These are phyloP conservation scores for Hippoglossus hippoglossus DNA, from an alignment of 2,797 vertebrate species.

Conservation along the genomic window DNA sequence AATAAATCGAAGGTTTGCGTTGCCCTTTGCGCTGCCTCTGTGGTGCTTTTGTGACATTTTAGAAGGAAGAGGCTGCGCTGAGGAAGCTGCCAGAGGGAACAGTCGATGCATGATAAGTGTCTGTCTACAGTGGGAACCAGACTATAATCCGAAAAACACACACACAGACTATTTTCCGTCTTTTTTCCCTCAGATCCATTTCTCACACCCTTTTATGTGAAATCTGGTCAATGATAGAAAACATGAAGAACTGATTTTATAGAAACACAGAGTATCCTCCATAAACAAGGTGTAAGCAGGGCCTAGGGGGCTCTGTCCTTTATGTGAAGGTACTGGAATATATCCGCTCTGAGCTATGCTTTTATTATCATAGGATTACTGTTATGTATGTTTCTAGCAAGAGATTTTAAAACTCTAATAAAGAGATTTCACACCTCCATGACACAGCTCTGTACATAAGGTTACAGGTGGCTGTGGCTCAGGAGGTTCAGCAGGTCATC, in stretches of 20 bases:
- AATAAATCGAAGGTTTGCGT: slow-evolving; percentile 14
- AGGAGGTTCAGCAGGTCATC: too few relatives aligned
- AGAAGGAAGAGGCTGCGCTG: background rate
- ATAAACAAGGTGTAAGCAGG: slow-evolving; percentile 15
- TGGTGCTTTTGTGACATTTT: slow-evolving; percentile 35
- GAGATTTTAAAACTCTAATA: too few relatives aligned
- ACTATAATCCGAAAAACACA: too few relatives aligned
- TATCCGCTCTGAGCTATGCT: background rate
- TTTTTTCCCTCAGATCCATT: background rate
- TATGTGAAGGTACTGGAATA: background rate
- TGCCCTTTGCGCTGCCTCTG: slow-evolving; percentile 13
- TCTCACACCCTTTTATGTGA: background rate
- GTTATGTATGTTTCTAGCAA: background rate
- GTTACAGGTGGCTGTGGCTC: too few relatives aligned
- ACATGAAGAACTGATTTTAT: background rate
- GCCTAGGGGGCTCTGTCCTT: background rate
- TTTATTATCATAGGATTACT: slow-evolving; percentile 9
- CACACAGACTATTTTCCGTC: too few relatives aligned
- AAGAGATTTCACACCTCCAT: too few relatives aligned
- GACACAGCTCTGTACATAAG: too few relatives aligned
- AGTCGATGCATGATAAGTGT: slow-evolving; percentile 13
- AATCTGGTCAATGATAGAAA: background rate
- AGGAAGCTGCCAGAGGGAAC: background rate
- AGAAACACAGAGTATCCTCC: background rate
- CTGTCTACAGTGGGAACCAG: slow-evolving; percentile 36